Evolutionary conservation across 2,888 invertebrate genomes (phyloP).

Genomic region (Rhogogaster chlorosoma): DNA sequence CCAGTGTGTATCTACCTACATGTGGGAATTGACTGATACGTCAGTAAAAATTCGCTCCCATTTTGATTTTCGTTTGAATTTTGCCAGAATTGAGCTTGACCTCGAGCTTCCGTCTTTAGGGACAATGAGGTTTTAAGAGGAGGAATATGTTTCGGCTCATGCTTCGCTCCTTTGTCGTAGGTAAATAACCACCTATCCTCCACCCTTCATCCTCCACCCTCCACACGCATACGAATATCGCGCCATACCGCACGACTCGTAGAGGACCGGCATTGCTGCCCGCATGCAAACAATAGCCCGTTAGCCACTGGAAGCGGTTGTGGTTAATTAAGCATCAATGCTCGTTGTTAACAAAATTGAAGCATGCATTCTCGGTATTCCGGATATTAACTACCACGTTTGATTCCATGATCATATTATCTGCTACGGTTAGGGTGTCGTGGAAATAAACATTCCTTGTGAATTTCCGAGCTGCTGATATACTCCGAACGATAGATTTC

Average conservation of each 20-base stretch:
- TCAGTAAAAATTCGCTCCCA: background rate
- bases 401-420: background rate
- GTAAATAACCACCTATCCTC: background rate
- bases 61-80: slow-evolving; percentile 5
- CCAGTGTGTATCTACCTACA: background rate
- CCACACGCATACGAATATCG: background rate
- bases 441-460: too few relatives aligned
- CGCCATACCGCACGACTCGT: background rate
- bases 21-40: background rate
- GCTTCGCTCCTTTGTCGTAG: slow-evolving; percentile 12
- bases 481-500: too few relatives aligned
- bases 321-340: slow-evolving; percentile 73
- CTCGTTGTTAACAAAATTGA: slow-evolving; percentile 65
- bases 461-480: too few relatives aligned
- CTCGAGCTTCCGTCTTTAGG: background rate
- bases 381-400: slow-evolving; percentile 28
- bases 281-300: slow-evolving; percentile 69
- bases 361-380: slow-evolving; percentile 37
- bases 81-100: background rate
- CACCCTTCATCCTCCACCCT: background rate
- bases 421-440: too few relatives aligned
- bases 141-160: slow-evolving; percentile 7
- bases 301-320: slow-evolving; percentile 68
- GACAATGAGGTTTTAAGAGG: background rate
- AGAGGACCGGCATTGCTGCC: slow-evolving; percentile 57